Base-by-base conservation (phyloP, 92 coral and sea anemone genomes). In the Ricordea florida region DNA sequence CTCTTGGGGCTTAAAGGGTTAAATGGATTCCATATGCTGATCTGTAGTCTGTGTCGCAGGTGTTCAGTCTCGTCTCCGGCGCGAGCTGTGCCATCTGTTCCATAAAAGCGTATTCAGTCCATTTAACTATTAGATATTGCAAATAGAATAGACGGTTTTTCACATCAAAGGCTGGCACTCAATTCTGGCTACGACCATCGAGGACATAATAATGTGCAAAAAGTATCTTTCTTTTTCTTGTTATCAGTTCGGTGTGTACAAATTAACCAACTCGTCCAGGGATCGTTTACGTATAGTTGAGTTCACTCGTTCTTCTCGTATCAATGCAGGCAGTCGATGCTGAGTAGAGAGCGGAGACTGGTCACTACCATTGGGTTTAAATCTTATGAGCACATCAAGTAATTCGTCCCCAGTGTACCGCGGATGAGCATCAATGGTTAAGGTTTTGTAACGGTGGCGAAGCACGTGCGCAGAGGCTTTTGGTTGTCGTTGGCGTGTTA, bases 391-490 rank as follows among this genome's bases (percentile, higher is more conserved):
- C 38, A 63, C 62, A 48, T 90, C 96, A 50, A 90, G 62, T 41
- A 90, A 70, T 83, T 78, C 87, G 71, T 90, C 88, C 45, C 96
- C 96, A 72, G 96, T 90, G 69, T 64, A 87, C 73, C 88, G 74
- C 36, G 89, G 93, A 45, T 64, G 81, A 10, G 72, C 66, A 35
- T 72, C 78, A 72, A 83, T 68, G 11, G 46, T 72, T 34, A 92
- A 85, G 42, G 78, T 72, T 50, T 60, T 87, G 75, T 92, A 92
- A 38, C 98, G 91, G 38, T 71, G 41, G 28, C 92, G 76, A 1
- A 92, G 87, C 35, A 71, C 74, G 55, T 91, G 92, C 46, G 98
- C 98, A 6, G 91, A 92, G 16, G 88, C 86, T 35, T 92, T 92
- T 0, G 98, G 96, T 51, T 85, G 91, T 42, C 98, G 66, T 55